These are phyloP conservation scores for Butorides virescens DNA, from an alignment of 2,113 vertebrate species.

Conservation along the genomic window DNA sequence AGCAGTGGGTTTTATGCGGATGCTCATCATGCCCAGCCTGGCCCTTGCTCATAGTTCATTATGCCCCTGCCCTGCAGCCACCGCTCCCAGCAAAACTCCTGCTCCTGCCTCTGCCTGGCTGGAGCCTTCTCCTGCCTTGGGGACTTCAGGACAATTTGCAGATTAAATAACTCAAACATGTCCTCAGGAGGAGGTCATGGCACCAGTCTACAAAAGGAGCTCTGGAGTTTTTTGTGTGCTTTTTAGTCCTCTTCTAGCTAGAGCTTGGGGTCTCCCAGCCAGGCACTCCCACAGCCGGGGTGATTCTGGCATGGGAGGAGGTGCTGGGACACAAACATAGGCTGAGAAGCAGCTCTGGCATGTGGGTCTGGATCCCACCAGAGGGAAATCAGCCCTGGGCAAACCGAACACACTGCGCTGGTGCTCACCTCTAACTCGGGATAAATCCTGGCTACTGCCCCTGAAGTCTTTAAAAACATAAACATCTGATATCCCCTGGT, in stretches of 20 bases:
- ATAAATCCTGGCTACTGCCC: not conserved
- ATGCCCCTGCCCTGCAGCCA: rapidly evolving
- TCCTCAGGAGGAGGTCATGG: not conserved
- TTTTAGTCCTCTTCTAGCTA: not conserved
- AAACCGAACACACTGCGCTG: rapidly evolving
- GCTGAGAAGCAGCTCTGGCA: not conserved
- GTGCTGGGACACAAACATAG: not conserved
- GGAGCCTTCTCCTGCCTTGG: not conserved
- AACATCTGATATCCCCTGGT: not conserved
- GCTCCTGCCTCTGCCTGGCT: not conserved
- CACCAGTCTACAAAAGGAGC: not conserved
- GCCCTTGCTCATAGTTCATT: not conserved
- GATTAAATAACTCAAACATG: not conserved
- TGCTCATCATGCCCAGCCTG: not conserved
- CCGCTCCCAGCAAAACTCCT: not conserved
- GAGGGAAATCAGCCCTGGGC: not conserved
- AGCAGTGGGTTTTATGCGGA: not conserved
- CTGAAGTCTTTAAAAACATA: not conserved
- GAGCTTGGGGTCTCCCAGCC: not conserved
- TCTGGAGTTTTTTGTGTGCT: no score
- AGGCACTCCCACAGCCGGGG: rapidly evolving
- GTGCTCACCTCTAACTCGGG: not conserved
- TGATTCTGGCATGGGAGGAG: not conserved
- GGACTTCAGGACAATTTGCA: not conserved
- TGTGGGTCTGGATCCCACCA: not conserved